A percentile compares a stretch with the other conserved stretches of the same genome.
Evolutionary conservation across 2,797 vertebrate species (phyloP).

Genomic region (Streptopelia turtur): DNA sequence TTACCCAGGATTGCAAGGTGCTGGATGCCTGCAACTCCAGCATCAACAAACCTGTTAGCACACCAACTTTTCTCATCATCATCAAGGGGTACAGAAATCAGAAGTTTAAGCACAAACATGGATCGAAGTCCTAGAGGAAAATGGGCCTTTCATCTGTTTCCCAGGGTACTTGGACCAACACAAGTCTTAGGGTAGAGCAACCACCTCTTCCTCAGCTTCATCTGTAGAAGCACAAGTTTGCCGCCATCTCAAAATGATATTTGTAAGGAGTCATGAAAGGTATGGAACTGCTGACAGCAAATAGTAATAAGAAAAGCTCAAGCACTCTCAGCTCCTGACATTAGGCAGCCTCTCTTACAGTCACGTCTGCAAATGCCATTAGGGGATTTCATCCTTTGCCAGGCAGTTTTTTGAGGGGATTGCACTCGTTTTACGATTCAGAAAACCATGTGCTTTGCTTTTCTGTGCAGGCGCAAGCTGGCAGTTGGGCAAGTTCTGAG

Average conservation of each 20-base stretch:
- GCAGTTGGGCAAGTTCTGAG: background rate
- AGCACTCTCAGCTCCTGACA: background rate
- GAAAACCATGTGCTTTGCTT: background rate
- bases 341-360: background rate
- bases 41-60: background rate
- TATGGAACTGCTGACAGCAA: background rate
- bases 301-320: background rate
- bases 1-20: background rate
- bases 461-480: background rate
- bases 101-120: background rate
- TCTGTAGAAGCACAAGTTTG: background rate
- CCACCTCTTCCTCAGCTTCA: background rate
- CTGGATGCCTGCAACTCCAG: background rate
- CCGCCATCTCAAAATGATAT: background rate
- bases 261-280: background rate
- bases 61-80: background rate
- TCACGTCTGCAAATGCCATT: background rate
- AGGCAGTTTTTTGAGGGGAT: background rate
- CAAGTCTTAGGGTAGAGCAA: background rate
- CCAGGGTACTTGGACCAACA: background rate
- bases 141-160: background rate
- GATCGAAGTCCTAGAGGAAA: background rate
- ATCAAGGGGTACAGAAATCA: background rate
- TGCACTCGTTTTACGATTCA: rapidly evolving
- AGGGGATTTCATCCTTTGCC: background rate